A percentile compares a stretch with the other conserved stretches of the same genome.
Conservation (phyloP, 2,888 invertebrate genomes). For the Drosophila fungiperda region DNA sequence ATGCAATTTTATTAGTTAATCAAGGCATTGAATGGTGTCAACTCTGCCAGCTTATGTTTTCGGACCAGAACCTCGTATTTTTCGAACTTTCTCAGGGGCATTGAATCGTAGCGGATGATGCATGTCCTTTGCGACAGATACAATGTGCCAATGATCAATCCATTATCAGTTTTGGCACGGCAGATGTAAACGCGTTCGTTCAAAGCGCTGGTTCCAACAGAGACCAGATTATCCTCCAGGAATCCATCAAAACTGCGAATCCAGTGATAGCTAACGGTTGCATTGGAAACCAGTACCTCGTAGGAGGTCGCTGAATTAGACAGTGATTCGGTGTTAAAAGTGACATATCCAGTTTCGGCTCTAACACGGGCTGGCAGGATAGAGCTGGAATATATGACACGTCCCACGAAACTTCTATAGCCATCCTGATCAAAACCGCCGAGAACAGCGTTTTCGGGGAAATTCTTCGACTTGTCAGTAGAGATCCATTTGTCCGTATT, state of each 20-base stretch:
- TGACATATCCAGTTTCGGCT: slow-evolving; percentile 35
- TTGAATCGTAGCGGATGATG: slow-evolving; percentile 19
- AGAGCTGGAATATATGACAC: background rate
- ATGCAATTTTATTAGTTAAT: slow-evolving; percentile 3
- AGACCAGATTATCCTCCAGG: slow-evolving; percentile 36
- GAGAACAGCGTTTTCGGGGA: slow-evolving; percentile 40
- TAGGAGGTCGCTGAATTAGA: background rate
- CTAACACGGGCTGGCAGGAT: slow-evolving; percentile 50
- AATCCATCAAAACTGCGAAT: slow-evolving; percentile 51
- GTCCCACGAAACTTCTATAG: slow-evolving; percentile 54
- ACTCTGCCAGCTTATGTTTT: background rate
- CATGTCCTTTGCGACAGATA: slow-evolving; percentile 13
- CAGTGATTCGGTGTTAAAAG: slow-evolving; percentile 22
- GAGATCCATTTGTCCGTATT: slow-evolving; percentile 37
- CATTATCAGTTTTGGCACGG: slow-evolving; percentile 24
- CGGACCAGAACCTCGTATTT: slow-evolving; percentile 52
- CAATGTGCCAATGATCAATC: slow-evolving; percentile 40
- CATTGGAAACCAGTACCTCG: slow-evolving; percentile 8
- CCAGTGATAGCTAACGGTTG: slow-evolving; percentile 43
- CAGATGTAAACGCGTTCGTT: slow-evolving; percentile 45
- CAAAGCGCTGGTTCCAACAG: slow-evolving; percentile 43
- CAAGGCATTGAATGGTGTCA: background rate
- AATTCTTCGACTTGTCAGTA: slow-evolving; percentile 10
- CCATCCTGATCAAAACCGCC: slow-evolving; percentile 51
- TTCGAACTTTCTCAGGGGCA: slow-evolving; percentile 10